Evolutionary conservation across 2,888 invertebrate species (phyloP), one percentile per base, ranked within the genome.

Genomic region (Dendrolimus houi): DNA sequence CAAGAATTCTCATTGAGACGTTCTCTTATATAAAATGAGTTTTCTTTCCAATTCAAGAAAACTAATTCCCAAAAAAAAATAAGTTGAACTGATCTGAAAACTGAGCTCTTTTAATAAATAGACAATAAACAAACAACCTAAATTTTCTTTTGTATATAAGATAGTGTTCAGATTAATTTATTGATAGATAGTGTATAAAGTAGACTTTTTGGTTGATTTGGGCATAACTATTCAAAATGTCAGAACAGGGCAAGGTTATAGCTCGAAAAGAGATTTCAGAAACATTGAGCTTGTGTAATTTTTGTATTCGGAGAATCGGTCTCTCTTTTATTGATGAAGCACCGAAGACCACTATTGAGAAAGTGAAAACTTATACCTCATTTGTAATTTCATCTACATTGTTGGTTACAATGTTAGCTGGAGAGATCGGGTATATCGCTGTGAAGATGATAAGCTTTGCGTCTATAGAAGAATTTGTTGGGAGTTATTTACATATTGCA

Each of bases 401-500:
- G 2, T 61, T 82, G 13, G 66, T 77, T 56, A 57, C 72, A n/a
- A 73, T 80, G 70, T 59, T 82, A 55, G 60, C 65, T 2, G 78
- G 80, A 1, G 77, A 85, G 64, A 65, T 83, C 10, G 71, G 71
- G 1, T 80, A 74, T 57, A 74, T 81, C n/a, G 64, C 66, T 7
- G 66, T 67, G 0, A 70, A 82, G 57, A 64, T 79, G 58, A 55
- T 73, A 1, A 67, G 71, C 9, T 71, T 74, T 0, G 70, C 76
- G 0, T 76, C 79, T 1, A 70, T 86, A 7, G 83, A 76, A 53
- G 80, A 80, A 53, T 77, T 84, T 56, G 72, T 85, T 13, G 74
- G 77, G 2, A 74, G 81, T 54, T 71, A 72, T 57, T 67, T 86
- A 60, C 85, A 86, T 59, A 79, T 84, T 58, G 77, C 80, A 41